Percentiles rank a stretch among this genome's conserved stretches.
phyloP scores from a whole-genome alignment of 2,797 vertebrate species.

The Macrochelys suwanniensis region DNA sequence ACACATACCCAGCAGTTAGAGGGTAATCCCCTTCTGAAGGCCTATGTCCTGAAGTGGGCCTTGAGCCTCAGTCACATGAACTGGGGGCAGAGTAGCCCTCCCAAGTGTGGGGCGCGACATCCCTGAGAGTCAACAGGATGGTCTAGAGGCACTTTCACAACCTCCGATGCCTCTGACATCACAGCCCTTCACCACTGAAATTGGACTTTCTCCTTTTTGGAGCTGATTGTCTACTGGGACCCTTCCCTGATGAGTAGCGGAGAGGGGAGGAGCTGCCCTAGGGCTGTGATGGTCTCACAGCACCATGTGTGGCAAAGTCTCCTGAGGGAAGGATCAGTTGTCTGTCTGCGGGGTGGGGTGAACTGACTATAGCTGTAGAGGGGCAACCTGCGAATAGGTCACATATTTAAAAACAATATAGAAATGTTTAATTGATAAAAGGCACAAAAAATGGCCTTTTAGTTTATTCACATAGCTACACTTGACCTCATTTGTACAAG shows the following conservation, averaged over 20 bases:
- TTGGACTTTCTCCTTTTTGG: not conserved
- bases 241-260: not conserved
- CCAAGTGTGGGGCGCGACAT: rapidly evolving
- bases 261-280: not conserved
- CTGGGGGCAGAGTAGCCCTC: not conserved
- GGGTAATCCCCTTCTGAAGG: not conserved
- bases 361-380: not conserved
- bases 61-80: not conserved
- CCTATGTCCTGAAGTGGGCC: rapidly evolving
- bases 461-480: not conserved
- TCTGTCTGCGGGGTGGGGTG: not conserved
- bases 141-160: not conserved
- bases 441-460: not conserved
- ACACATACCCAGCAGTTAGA: not conserved
- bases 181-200: not conserved
- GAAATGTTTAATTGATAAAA: not conserved
- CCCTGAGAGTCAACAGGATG: not conserved
- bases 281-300: rapidly evolving
- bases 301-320: rapidly evolving
- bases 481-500: not conserved
- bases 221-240: not conserved
- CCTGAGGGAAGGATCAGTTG: too few species aligned
- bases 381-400: not conserved
- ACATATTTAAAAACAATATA: not conserved
- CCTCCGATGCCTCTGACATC: rapidly evolving